Evolutionary conservation across 2,888 invertebrate species (phyloP).

Genomic region (Monoplex corrugatus): DNA sequence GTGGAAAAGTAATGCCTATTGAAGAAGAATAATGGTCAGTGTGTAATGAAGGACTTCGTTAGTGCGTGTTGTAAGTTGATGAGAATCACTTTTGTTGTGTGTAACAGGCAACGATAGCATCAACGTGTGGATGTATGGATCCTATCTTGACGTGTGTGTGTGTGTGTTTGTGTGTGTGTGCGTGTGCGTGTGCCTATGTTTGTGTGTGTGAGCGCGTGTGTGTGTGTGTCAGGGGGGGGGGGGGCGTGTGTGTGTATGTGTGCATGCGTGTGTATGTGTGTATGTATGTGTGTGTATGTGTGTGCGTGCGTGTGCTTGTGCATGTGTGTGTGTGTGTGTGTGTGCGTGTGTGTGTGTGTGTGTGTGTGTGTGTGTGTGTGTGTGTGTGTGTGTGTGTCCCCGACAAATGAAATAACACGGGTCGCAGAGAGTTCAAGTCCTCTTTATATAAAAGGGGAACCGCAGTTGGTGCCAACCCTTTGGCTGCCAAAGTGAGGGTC

Average conservation of each 20-base stretch:
- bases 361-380: background rate
- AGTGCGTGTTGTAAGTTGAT: no score
- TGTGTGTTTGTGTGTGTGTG: background rate
- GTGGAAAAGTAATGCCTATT: no score
- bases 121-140: background rate
- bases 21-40: no score
- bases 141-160: background rate
- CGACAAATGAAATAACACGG: no score
- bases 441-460: no score
- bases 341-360: slow-evolving; percentile 15
- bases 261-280: background rate
- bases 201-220: background rate
- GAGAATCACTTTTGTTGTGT: background rate
- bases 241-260: background rate
- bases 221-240: no score
- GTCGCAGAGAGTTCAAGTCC: no score
- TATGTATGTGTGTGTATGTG: background rate
- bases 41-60: no score
- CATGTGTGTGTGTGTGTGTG: background rate
- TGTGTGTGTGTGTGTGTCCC: background rate
- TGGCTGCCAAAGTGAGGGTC: no score
- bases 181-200: background rate
- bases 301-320: background rate
- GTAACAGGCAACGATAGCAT: background rate
- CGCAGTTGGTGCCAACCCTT: no score